phyloP scores from a whole-genome alignment of 2,888 invertebrate species.

The Elaeidobius kamerunicus region DNA sequence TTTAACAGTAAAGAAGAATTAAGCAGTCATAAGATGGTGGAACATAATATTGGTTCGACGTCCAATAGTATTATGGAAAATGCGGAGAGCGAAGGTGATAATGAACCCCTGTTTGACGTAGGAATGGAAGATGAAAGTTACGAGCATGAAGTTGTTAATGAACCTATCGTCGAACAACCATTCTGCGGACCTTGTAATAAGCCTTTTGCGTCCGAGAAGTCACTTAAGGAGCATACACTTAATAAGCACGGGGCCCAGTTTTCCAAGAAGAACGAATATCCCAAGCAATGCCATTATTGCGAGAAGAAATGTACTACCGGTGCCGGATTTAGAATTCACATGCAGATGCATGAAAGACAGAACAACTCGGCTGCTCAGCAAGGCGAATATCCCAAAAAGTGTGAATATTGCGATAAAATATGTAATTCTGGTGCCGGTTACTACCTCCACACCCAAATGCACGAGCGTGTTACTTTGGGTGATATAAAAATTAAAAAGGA shows the following conservation, averaged over 20 bases:
- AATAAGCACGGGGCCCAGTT: slow-evolving; percentile 39
- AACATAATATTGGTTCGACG: slow-evolving; percentile 19
- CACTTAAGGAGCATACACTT: slow-evolving; percentile 44
- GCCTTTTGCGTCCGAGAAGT: slow-evolving; percentile 43
- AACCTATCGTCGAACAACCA: slow-evolving; percentile 26
- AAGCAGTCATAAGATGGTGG: slow-evolving; percentile 42
- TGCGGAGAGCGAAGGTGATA: neutral
- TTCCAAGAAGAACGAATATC: slow-evolving; percentile 37
- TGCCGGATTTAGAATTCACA: slow-evolving; percentile 42
- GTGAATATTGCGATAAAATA: slow-evolving; percentile 43
- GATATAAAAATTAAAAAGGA: slow-evolving; percentile 18
- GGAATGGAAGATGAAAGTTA: neutral
- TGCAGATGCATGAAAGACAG: slow-evolving; percentile 43
- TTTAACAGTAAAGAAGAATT: slow-evolving; percentile 53
- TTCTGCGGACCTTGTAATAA: slow-evolving; percentile 56
- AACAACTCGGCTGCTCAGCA: slow-evolving; percentile 21
- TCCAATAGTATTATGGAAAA: slow-evolving; percentile 6
- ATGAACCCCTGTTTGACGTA: neutral
- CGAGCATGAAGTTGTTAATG: neutral
- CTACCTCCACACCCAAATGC: slow-evolving; percentile 45
- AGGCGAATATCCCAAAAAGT: slow-evolving; percentile 41
- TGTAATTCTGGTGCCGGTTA: slow-evolving; percentile 42
- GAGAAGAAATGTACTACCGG: slow-evolving; percentile 41
- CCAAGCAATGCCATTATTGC: slow-evolving; percentile 43
- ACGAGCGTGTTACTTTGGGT: slow-evolving; percentile 36